Evolutionary conservation across 2,113 vertebrate species (phyloP), one percentile per base, ranked within the genome.

Genomic region (Dipodomys ordii): DNA sequence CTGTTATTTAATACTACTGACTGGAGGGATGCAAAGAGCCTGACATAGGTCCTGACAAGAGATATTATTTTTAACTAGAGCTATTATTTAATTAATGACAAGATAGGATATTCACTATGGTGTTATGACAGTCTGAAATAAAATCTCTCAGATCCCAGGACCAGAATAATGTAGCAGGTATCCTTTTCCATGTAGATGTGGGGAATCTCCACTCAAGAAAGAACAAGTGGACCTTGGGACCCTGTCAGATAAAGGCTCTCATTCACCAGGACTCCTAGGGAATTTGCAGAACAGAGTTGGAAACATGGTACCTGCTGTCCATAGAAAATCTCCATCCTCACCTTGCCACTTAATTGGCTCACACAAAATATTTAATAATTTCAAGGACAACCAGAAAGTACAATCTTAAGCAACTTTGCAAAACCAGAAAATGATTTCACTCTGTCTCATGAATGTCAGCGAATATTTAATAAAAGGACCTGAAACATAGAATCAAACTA

Each of bases 221-320:
- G 65, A 23, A 25, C 27, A 15, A 9, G 4, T 2, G 7, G 2
- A 69, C 4, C 7, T 30, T 22, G 23, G 0, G 15, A 27, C 3
- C 4, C 18, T 22, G 39, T 20, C 2, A 12, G 15, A 23, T 71
- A 39, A 12, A 25, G 77, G 23, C 28, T 35, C 32, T 46, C 22
- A 32, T 23, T 35, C 30, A 81, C 1, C 1, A 57, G 53, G 53
- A 57, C 6, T 6, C 12, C 12, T 3, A 10, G 23, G 7, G 22
- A 32, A 11, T 2, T 67, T 49, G 18, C 30, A 28, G 7, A 4
- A 80, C 1, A 11, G 60, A 6, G 16, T 18, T 25, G 32, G n/a
- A 3, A 65, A 11, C 4, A 19, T 5, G 6, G 22, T 25, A 7
- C 12, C 20, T 83, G 64, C 32, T 67, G 0, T 44, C 20, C 53